phyloP scores from a whole-genome alignment of 1,140 invertebrate species.

The Nephila pilipes region DNA sequence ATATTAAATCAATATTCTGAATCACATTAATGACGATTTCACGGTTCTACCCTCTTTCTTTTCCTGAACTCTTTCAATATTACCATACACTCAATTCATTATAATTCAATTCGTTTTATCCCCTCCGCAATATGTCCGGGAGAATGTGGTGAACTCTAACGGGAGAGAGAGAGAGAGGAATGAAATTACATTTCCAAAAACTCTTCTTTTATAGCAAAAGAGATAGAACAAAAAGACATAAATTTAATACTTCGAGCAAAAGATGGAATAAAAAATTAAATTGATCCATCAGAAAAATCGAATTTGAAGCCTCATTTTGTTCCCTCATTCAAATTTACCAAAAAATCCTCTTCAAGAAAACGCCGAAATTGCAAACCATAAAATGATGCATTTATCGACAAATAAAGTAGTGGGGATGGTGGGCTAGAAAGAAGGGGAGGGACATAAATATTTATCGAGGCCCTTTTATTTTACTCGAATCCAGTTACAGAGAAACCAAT shows the following conservation, averaged over 20 bases:
- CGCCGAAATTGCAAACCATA: background rate
- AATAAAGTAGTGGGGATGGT: background rate
- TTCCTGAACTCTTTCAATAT: background rate
- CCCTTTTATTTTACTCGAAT: conserved; percentile 30
- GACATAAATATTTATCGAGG: conserved; percentile 63
- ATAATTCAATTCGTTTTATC: conserved; percentile 26
- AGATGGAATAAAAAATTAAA: conserved; percentile 52
- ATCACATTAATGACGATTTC: background rate
- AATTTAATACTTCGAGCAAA: conserved; percentile 24
- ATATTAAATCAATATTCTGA: background rate
- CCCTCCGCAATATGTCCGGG: background rate
- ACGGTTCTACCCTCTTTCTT: background rate
- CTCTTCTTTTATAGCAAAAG: conserved; percentile 2
- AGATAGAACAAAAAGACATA: conserved; percentile 15
- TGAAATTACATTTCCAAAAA: conserved; percentile 33
- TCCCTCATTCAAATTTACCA: conserved; percentile 26
- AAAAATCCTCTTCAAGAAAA: background rate
- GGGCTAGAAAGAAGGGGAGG: background rate
- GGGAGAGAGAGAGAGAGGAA: background rate
- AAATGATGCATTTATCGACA: conserved; percentile 63
- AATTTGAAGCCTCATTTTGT: conserved; percentile 51
- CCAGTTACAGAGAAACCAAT: conserved; percentile 48
- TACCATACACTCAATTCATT: conserved; percentile 32
- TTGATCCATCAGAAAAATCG: conserved; percentile 41
- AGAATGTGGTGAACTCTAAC: background rate